Evolutionary conservation across 1,140 invertebrate genomes (phyloP), one percentile per base, ranked within the genome.

Genomic region (Bombus huntii): DNA sequence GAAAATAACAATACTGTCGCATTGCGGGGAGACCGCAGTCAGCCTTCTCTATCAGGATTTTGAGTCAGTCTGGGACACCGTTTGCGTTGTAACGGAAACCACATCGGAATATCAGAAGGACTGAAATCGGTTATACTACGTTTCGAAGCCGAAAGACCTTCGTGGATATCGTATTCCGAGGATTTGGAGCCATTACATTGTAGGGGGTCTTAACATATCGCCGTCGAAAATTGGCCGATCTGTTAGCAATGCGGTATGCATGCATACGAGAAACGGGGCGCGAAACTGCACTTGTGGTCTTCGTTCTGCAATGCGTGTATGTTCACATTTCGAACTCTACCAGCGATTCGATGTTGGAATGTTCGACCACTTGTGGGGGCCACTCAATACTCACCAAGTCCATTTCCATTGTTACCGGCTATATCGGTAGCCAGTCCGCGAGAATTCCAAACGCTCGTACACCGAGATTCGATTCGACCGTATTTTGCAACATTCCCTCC

Each of bases 371-470:
- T 90, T 90, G 89, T 88, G 84, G 89, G 85, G 86, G 85, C 88
- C 86, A 88, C 88, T 89, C 89, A 81, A 90, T 88, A 72, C 85
- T 75, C 88, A 71, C 77, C 68, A 80, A 87, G 86, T 90, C 88
- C 90, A 90, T 90, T 92, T 91, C 90, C 91, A 91, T 91, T 92
- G 91, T 91, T 88, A 86, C 80, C 86, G 85, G 90, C 80, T 89
- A 83, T 91, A 89, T 90, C 87, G 85, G 80, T 86, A 84, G 72
- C 87, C 77, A 77, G 62, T 47, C 83, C 84, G 87, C 83, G 89
- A 88, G 87, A 90, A 91, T 91, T 91, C 89, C 89, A 81, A 82
- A 86, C 79, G 13, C n/a, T 68, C 78, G 57, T 70, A 37, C 47
- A 37, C 79, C 62, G 72, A 85, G 72, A 83, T 88, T 87, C 83